Evolutionary conservation across 2,113 vertebrate species (phyloP).

Genomic region (Triplophysa rosa): DNA sequence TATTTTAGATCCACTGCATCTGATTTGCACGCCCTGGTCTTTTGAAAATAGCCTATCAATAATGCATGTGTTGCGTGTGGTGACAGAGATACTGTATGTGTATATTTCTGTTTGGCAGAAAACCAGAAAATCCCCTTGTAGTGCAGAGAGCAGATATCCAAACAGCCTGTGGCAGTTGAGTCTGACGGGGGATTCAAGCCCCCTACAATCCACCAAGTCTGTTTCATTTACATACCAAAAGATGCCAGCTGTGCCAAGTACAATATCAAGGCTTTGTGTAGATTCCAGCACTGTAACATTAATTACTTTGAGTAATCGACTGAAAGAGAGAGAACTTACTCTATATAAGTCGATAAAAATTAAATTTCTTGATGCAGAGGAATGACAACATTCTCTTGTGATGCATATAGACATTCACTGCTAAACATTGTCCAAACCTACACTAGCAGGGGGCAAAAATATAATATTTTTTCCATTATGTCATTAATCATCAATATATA

Average conservation of each 20-base stretch:
- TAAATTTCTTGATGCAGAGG: no score
- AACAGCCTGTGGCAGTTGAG: slow-evolving; percentile 65
- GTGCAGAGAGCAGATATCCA: slow-evolving; percentile 60
- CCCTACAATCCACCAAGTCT: slow-evolving; percentile 30
- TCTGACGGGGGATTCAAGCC: slow-evolving; percentile 53
- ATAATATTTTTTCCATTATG: no score
- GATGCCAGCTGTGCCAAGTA: slow-evolving; percentile 48
- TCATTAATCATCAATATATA: no score
- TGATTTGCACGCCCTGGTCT: not conserved
- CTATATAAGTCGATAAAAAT: no score
- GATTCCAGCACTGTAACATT: slow-evolving; percentile 43
- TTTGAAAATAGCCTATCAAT: slow-evolving; percentile 7
- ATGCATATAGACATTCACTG: no score
- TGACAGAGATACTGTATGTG: slow-evolving; percentile 50
- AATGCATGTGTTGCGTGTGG: not conserved
- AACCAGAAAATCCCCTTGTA: slow-evolving; percentile 53
- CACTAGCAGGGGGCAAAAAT: no score
- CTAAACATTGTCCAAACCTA: no score
- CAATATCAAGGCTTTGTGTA: slow-evolving; percentile 48
- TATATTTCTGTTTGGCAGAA: slow-evolving; percentile 56
- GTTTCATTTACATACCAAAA: slow-evolving; percentile 64
- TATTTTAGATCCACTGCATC: not conserved
- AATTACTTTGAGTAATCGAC: slow-evolving; percentile 23
- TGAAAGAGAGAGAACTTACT: not conserved
- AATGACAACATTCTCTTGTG: no score